Conservation (phyloP, 2,113 vertebrate species). For the Synodontis membranacea region DNA sequence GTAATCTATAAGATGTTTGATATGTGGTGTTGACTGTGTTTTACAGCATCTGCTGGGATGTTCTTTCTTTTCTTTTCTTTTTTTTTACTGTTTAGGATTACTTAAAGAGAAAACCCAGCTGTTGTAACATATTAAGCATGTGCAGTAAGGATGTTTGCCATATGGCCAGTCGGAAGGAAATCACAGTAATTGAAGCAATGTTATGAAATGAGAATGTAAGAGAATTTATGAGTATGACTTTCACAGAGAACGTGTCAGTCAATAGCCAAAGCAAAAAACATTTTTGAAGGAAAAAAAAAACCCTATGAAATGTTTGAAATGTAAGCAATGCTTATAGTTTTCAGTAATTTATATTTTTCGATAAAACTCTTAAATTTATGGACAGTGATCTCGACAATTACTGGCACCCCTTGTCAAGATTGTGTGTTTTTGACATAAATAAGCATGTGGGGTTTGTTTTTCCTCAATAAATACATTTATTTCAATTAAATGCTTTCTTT, state of each 20-base stretch:
- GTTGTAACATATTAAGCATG: not conserved
- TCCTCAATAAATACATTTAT: too few relatives aligned
- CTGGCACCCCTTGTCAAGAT: too few relatives aligned
- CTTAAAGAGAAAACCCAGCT: not conserved
- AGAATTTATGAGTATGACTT: not conserved
- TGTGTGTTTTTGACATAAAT: too few relatives aligned
- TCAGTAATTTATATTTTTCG: not conserved
- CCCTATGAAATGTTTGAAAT: not conserved
- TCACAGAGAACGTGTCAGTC: not conserved
- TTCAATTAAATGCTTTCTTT: too few relatives aligned
- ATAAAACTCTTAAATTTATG: not conserved
- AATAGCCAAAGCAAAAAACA: not conserved
- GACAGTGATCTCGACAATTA: too few relatives aligned
- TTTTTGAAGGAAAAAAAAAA: too few relatives aligned
- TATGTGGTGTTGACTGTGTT: not conserved
- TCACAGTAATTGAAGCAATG: not conserved
- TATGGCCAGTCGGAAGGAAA: not conserved
- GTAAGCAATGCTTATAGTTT: not conserved
- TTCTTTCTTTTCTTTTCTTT: not conserved
- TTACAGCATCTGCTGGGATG: not conserved
- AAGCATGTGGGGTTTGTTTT: too few relatives aligned
- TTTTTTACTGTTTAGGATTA: not conserved
- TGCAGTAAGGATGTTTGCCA: not conserved
- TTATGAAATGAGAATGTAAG: not conserved
- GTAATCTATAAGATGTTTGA: not conserved